phyloP scores from a whole-genome alignment of 2,888 invertebrate species.

The Calameuta pallipes region DNA sequence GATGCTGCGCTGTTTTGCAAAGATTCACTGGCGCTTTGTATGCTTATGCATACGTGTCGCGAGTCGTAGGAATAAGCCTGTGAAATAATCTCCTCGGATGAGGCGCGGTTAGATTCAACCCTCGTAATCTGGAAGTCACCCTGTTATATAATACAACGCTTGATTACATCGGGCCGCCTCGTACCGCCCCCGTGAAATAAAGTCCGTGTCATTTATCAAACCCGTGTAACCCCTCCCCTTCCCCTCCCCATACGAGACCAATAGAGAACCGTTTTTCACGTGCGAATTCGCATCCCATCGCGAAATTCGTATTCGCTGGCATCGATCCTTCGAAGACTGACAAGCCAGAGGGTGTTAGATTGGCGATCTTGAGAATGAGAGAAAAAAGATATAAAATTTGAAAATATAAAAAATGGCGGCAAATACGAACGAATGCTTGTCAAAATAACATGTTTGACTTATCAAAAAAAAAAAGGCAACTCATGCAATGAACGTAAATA shows the following conservation, averaged over 20 bases:
- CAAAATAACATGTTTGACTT: too few relatives aligned
- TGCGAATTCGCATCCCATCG: conserved; percentile 52
- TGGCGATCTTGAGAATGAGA: background rate
- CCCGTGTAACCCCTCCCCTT: conserved; percentile 27
- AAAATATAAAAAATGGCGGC: background rate
- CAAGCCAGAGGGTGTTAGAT: background rate
- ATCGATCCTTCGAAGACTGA: conserved; percentile 41
- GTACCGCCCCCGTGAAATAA: conserved; percentile 45
- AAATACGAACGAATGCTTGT: too few relatives aligned
- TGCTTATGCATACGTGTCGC: background rate
- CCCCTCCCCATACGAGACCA: background rate
- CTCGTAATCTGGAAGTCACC: conserved; percentile 54
- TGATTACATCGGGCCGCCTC: conserved; percentile 55
- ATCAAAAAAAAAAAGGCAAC: too few relatives aligned
- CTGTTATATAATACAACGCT: conserved; percentile 60
- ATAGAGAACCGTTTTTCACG: conserved; percentile 29
- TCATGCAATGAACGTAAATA: too few relatives aligned
- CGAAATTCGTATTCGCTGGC: conserved; percentile 32
- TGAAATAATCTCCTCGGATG: conserved; percentile 2
- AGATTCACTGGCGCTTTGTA: background rate
- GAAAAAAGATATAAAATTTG: background rate
- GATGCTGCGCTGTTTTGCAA: background rate
- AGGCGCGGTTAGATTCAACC: conserved; percentile 21
- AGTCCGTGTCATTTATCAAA: conserved; percentile 60
- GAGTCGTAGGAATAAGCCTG: background rate